Evolutionary conservation across 2,113 vertebrate genomes (phyloP).

Genomic region (Mesembrinibis cayennensis): DNA sequence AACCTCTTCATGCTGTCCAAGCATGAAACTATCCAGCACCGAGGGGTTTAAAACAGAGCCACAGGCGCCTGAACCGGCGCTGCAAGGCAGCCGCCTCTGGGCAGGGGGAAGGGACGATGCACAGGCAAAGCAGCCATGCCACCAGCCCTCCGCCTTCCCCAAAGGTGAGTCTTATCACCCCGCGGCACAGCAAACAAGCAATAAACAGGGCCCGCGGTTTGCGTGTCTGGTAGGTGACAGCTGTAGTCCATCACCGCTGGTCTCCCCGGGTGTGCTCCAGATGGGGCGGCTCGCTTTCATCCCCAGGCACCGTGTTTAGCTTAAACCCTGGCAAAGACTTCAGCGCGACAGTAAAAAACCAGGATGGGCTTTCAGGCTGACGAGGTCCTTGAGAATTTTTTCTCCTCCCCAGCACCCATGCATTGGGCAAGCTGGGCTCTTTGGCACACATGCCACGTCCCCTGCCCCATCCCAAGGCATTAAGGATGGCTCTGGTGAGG

Average conservation of each 20-base stretch:
- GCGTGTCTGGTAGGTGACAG: background rate
- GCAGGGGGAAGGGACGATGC: background rate
- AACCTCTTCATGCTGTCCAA: background rate
- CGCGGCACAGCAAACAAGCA: background rate
- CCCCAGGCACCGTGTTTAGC: background rate
- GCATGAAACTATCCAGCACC: background rate
- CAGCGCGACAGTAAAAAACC: rapidly evolving
- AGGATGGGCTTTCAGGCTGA: background rate
- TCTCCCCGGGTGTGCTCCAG: background rate
- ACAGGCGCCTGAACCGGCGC: rapidly evolving
- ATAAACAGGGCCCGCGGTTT: background rate
- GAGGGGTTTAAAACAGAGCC: background rate
- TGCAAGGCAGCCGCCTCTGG: background rate
- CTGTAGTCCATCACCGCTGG: background rate
- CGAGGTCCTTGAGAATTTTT: background rate
- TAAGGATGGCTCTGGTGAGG: background rate
- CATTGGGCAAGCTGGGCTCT: rapidly evolving
- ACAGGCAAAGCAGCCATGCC: background rate
- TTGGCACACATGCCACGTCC: rapidly evolving
- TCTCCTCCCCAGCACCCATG: background rate
- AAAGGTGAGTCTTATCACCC: background rate
- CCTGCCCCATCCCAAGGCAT: background rate
- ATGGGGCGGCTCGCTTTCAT: background rate
- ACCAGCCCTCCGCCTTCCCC: background rate
- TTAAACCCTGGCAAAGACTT: background rate